These are phyloP conservation scores for Puffinus mauretanicus DNA, from an alignment of 2,113 vertebrate species.

Conservation along the genomic window DNA sequence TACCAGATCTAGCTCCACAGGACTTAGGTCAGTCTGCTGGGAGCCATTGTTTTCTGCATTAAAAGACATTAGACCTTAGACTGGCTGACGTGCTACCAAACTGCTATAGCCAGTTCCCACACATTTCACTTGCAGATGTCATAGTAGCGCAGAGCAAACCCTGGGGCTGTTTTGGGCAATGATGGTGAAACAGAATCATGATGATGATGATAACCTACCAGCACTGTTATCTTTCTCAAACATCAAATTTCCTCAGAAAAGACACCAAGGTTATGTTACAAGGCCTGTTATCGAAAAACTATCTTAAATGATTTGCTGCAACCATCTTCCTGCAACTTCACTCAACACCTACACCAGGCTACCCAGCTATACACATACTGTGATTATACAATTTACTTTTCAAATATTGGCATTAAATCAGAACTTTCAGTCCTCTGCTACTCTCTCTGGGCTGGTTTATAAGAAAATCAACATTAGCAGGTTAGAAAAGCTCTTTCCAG, in stretches of 20 bases:
- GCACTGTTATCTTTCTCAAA: not conserved
- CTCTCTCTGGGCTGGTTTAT: not conserved
- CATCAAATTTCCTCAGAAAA: not conserved
- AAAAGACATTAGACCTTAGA: not conserved
- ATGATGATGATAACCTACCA: not conserved
- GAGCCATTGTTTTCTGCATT: not conserved
- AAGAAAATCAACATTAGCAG: not conserved
- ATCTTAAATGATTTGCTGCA: not conserved
- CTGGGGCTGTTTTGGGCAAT: not conserved
- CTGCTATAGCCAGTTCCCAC: not conserved
- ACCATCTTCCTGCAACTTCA: not conserved
- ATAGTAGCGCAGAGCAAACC: not conserved
- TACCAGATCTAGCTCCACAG: not conserved
- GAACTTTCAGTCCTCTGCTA: not conserved
- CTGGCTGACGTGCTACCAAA: not conserved
- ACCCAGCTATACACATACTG: not conserved
- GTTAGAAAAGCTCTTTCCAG: not conserved
- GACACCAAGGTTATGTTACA: not conserved
- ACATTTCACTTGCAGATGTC: not conserved
- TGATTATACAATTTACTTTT: not conserved
- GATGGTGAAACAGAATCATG: not conserved
- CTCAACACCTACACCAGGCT: fast-evolving
- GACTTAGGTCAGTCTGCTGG: not conserved
- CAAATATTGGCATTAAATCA: not conserved
- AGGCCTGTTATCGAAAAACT: not conserved